Evolutionary conservation across 2,113 vertebrate genomes (phyloP).

Genomic region (Grantiella picta): DNA sequence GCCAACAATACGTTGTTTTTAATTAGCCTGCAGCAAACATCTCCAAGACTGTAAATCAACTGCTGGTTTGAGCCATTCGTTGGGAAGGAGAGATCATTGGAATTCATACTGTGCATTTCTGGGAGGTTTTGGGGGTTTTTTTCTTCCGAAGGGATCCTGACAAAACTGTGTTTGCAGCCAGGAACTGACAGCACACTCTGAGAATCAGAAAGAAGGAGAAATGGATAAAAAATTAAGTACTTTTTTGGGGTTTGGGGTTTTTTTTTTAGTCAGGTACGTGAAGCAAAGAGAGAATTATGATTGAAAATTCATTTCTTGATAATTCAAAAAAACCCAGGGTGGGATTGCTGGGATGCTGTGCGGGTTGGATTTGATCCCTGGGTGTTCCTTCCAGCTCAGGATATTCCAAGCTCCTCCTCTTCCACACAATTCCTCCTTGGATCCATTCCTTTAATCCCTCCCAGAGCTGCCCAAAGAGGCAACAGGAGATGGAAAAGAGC

Average conservation of each 20-base stretch:
- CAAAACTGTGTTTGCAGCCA: conserved; percentile 17
- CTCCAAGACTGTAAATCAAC: conserved; percentile 47
- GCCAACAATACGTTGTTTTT: conserved; percentile 44
- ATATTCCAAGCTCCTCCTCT: not conserved
- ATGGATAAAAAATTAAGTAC: not conserved
- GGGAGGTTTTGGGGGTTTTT: not conserved
- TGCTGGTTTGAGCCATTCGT: conserved; percentile 53
- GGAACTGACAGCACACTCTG: not conserved
- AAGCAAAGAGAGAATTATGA: not conserved
- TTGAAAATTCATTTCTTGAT: not conserved
- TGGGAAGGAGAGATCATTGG: conserved; percentile 30
- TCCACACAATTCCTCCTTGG: not conserved
- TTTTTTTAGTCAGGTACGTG: not conserved
- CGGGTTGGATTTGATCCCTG: not conserved
- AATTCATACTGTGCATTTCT: conserved; percentile 18
- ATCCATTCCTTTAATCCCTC: not conserved
- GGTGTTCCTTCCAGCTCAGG: not conserved
- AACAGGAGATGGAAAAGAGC: not conserved
- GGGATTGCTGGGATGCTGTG: not conserved
- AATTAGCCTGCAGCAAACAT: conserved; percentile 55
- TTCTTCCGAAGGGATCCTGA: conserved; percentile 11
- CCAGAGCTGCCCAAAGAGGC: not conserved
- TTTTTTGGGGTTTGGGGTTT: not conserved
- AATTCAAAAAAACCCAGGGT: not conserved
- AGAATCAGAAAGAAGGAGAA: conserved; percentile 1